These are phyloP conservation scores for Glandiceps talaboti DNA, from an alignment of 53 echinoderm and acorn worm species.

Conservation along the genomic window DNA sequence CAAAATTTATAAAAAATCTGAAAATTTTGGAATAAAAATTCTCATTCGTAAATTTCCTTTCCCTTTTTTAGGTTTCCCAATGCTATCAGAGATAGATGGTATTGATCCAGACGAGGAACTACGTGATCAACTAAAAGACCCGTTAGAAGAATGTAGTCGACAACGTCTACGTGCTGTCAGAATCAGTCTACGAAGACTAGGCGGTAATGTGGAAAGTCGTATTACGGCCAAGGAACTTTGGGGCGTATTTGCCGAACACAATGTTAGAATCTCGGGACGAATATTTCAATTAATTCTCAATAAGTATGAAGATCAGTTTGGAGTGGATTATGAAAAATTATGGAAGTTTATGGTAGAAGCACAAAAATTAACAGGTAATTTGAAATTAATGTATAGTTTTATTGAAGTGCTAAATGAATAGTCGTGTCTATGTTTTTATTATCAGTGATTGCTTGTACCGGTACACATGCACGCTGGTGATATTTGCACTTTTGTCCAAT, in stretches of 20 bases:
- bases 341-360: slow-evolving; percentile 90
- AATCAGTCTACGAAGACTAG: slow-evolving; percentile 69
- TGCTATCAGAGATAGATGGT: background rate
- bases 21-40: too few relatives aligned
- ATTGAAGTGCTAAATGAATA: too few relatives aligned
- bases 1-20: too few relatives aligned
- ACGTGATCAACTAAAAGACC: slow-evolving; percentile 40
- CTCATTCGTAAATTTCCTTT: too few relatives aligned
- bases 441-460: too few relatives aligned
- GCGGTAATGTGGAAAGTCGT: slow-evolving; percentile 57
- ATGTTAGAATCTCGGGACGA: slow-evolving; percentile 43
- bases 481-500: too few relatives aligned
- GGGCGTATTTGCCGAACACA: slow-evolving; percentile 68
- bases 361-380: slow-evolving; percentile 79
- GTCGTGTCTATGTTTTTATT: too few relatives aligned
- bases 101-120: slow-evolving; percentile 66
- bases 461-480: too few relatives aligned
- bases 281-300: slow-evolving; percentile 55
- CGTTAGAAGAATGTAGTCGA: slow-evolving; percentile 65
- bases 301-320: slow-evolving; percentile 58
- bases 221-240: slow-evolving; percentile 54
- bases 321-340: slow-evolving; percentile 72
- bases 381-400: too few relatives aligned
- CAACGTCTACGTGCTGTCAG: slow-evolving; percentile 84
- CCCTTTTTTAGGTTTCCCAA: background rate